Evolutionary conservation across 37 sponge, comb jelly and placozoan genomes (phyloP).

Genomic region (Aphrocallistes beatrix): DNA sequence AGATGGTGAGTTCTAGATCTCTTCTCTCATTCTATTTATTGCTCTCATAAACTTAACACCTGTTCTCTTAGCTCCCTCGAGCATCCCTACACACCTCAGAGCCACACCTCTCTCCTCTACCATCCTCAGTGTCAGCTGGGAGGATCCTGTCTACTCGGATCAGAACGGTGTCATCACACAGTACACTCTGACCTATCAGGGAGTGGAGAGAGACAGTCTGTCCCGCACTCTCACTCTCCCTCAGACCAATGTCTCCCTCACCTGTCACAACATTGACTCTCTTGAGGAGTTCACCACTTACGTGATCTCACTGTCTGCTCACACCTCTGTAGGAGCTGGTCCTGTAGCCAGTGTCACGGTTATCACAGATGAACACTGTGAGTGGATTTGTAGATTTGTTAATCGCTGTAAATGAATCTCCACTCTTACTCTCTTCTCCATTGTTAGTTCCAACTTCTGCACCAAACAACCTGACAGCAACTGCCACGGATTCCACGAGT

Average conservation of each 20-base stretch:
- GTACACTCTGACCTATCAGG: background rate
- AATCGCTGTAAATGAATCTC: no score
- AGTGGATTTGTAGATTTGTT: no score
- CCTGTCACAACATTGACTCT: conserved; percentile 10
- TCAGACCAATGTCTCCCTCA: background rate
- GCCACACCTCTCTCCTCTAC: conserved; percentile 5
- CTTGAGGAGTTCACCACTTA: conserved; percentile 14
- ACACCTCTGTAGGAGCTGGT: background rate
- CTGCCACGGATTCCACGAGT: background rate
- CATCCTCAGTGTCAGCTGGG: background rate
- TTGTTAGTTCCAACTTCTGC: background rate
- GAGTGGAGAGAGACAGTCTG: background rate
- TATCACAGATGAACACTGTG: background rate
- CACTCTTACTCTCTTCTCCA: no score
- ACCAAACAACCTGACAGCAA: background rate
- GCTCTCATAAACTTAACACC: no score
- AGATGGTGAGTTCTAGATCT: no score
- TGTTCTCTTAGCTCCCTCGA: conserved; percentile 1
- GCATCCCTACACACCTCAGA: background rate
- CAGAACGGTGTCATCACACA: conserved; percentile 24
- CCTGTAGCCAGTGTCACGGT: background rate
- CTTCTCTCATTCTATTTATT: no score
- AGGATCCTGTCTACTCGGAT: conserved; percentile 30
- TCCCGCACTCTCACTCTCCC: background rate
- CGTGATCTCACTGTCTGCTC: background rate